These are phyloP conservation scores for Pogoniulus pusillus DNA, from an alignment of 2,797 vertebrate genomes.

Conservation along the genomic window DNA sequence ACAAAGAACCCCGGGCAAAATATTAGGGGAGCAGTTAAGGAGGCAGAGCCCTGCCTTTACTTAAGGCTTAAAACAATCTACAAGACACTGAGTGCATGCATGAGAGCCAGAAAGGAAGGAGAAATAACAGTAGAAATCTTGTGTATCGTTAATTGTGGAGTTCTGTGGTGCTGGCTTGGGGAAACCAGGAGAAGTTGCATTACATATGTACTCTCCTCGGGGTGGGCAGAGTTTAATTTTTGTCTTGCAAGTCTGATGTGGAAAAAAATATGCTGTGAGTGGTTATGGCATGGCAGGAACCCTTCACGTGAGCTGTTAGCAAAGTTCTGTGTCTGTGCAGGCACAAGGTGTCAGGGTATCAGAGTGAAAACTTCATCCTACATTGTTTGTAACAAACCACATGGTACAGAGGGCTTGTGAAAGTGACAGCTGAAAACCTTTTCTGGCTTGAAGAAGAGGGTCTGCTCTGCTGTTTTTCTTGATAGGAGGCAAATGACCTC, in stretches of 20 bases:
- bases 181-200: neutral
- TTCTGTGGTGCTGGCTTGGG: neutral
- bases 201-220: neutral
- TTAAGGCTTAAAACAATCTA: neutral
- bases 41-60: neutral
- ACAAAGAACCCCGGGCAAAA: conserved; percentile 12
- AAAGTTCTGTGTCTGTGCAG: neutral
- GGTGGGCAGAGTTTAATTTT: neutral
- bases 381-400: neutral
- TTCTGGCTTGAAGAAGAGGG: neutral
- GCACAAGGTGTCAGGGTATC: neutral
- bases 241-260: conserved; percentile 49
- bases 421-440: neutral
- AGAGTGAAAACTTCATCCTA: neutral
- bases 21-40: conserved; percentile 1
- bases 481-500: neutral
- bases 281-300: neutral
- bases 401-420: neutral
- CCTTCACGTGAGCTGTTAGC: neutral
- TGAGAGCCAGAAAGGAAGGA: conserved; percentile 65
- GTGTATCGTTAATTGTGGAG: neutral
- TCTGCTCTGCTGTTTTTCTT: neutral
- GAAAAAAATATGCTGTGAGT: neutral
- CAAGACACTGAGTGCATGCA: conserved; percentile 70
- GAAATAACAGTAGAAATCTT: conserved; percentile 53